These are phyloP conservation scores for Neopelma chrysocephalum DNA, from an alignment of 2,797 vertebrate species.

Conservation along the genomic window DNA sequence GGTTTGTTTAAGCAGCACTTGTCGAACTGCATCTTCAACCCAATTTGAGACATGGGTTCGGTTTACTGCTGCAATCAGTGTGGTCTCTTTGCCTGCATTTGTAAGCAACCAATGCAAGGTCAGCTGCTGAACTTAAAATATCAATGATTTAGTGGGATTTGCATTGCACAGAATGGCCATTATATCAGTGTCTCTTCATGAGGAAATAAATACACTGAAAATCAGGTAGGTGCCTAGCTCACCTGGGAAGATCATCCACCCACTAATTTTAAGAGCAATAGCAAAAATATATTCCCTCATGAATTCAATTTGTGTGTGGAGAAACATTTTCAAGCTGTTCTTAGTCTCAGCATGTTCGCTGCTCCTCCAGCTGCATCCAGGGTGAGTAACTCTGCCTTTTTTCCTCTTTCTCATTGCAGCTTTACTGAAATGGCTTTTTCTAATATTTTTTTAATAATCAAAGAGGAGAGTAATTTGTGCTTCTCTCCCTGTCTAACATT, in stretches of 20 bases:
- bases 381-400: neutral
- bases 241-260: neutral
- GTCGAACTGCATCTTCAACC: slow-evolving; percentile 13
- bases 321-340: neutral
- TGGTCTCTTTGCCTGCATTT: neutral
- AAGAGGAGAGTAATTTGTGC: neutral
- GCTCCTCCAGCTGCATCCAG: neutral
- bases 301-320: neutral
- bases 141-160: neutral
- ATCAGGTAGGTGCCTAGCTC: neutral
- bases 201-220: neutral
- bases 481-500: neutral
- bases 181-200: neutral
- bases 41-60: neutral
- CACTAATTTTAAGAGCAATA: neutral
- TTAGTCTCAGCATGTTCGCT: neutral
- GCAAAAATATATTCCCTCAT: neutral
- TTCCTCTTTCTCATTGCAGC: neutral
- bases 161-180: neutral
- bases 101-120: neutral
- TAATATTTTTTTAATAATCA: neutral
- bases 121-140: neutral
- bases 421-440: neutral
- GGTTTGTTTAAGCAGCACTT: slow-evolving; percentile 54
- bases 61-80: neutral